Conservation (phyloP, 2,888 invertebrate species). For the Leucania comma region DNA sequence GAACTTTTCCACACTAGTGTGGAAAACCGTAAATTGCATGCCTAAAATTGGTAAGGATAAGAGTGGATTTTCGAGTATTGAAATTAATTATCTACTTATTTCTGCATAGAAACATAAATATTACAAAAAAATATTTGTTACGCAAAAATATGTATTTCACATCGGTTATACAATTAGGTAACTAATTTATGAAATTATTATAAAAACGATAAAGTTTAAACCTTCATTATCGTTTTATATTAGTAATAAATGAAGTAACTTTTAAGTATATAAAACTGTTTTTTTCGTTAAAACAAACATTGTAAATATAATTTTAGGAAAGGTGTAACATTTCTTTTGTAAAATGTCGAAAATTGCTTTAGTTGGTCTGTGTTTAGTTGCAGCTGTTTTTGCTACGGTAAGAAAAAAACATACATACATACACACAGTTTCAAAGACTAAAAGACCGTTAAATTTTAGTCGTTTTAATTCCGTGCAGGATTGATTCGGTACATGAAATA, state of each 20-base stretch:
- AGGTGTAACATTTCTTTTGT: conserved; percentile 27
- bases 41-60: too few relatives aligned
- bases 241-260: conserved; percentile 58
- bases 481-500: too few relatives aligned
- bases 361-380: conserved; percentile 19
- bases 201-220: conserved; percentile 39
- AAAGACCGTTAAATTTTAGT: too few relatives aligned
- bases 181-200: conserved; percentile 26
- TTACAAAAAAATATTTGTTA: conserved; percentile 22
- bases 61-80: too few relatives aligned
- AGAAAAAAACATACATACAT: conserved; percentile 25
- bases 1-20: too few relatives aligned
- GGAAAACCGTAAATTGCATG: too few relatives aligned
- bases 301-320: conserved; percentile 60
- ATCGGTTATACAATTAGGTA: conserved; percentile 27
- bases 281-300: conserved; percentile 41
- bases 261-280: conserved; percentile 61
- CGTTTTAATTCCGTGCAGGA: too few relatives aligned
- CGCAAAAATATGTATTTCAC: conserved; percentile 44
- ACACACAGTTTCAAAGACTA: too few relatives aligned
- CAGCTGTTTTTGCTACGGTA: conserved; percentile 49
- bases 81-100: too few relatives aligned
- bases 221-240: conserved; percentile 30
- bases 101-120: conserved; percentile 19
- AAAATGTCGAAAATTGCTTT: conserved; percentile 57